A percentile compares a stretch with the other conserved stretches of the same genome.
phyloP scores from a whole-genome alignment of 1,140 invertebrate genomes.

The Ephestia elutella region DNA sequence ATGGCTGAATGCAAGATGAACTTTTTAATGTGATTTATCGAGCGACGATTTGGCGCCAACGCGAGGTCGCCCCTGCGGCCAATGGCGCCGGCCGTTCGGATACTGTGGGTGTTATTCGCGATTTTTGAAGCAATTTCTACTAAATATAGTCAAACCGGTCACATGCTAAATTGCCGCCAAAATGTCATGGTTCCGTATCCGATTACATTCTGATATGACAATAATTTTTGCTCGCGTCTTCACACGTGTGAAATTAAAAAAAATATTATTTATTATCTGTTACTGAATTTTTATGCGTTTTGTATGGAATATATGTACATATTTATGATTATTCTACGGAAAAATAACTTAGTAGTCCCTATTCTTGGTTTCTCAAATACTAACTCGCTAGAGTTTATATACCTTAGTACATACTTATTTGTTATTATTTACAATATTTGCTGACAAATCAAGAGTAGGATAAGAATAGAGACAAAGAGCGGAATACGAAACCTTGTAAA shows the following conservation, averaged over 20 bases:
- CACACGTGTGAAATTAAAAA: neutral
- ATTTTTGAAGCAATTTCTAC: constrained; percentile 8
- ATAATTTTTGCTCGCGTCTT: neutral
- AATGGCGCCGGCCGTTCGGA: constrained; percentile 23
- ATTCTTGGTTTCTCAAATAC: too few relatives aligned
- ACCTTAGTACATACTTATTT: too few relatives aligned
- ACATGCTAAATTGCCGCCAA: neutral
- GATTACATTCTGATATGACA: neutral
- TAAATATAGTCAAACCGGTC: constrained; percentile 4
- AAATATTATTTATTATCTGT: too few relatives aligned
- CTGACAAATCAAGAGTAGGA: too few relatives aligned
- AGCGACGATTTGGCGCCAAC: constrained; percentile 45
- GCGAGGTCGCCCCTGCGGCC: constrained; percentile 45
- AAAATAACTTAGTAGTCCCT: too few relatives aligned
- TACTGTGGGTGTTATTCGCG: constrained; percentile 5
- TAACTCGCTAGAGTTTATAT: too few relatives aligned
- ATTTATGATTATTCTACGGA: too few relatives aligned
- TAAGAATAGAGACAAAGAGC: too few relatives aligned
- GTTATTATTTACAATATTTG: too few relatives aligned
- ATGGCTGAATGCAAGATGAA: constrained; percentile 48
- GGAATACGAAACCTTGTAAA: too few relatives aligned
- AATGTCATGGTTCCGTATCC: neutral
- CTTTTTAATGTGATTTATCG: constrained; percentile 62
- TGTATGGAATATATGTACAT: too few relatives aligned
- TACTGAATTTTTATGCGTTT: too few relatives aligned